phyloP scores from a whole-genome alignment of 2,113 vertebrate species.

The Probosciger aterrimus region DNA sequence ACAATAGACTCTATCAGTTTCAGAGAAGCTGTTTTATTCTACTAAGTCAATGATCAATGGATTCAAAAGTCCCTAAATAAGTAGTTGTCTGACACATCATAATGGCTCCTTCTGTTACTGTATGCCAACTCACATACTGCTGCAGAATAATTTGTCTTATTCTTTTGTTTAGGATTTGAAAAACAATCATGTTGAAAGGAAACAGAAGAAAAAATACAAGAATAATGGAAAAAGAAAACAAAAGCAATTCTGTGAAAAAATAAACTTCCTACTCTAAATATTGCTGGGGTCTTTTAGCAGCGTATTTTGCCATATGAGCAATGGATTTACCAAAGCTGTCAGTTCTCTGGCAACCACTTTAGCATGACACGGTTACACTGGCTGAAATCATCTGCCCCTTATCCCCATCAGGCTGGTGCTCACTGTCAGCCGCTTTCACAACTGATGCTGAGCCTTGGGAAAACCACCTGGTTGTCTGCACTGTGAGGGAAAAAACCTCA shows the following conservation, averaged over 20 bases:
- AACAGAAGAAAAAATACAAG: slow-evolving; percentile 35
- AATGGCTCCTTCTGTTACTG: slow-evolving; percentile 58
- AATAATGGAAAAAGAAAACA: slow-evolving; percentile 24
- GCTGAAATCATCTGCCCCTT: neutral
- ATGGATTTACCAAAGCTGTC: neutral
- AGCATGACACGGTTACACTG: neutral
- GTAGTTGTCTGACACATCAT: slow-evolving; percentile 58
- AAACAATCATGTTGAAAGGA: slow-evolving; percentile 50
- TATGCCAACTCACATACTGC: slow-evolving; percentile 30
- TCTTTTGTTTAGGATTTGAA: slow-evolving; percentile 53
- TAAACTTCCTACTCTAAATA: slow-evolving; percentile 24
- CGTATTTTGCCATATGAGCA: neutral
- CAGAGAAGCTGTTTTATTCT: slow-evolving; percentile 56
- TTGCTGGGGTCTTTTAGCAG: neutral
- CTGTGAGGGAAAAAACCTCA: neutral
- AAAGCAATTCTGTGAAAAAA: neutral
- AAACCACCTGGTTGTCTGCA: neutral
- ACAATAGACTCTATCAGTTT: slow-evolving; percentile 52
- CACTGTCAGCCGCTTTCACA: neutral
- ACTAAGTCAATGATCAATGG: slow-evolving; percentile 54
- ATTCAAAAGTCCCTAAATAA: slow-evolving; percentile 63
- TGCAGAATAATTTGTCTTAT: slow-evolving; percentile 52
- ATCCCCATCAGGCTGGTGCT: neutral
- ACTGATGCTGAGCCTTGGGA: slow-evolving; percentile 8
- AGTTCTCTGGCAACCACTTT: neutral